Conservation (phyloP, 2,113 vertebrate species). For the Leucopsar rothschildi region DNA sequence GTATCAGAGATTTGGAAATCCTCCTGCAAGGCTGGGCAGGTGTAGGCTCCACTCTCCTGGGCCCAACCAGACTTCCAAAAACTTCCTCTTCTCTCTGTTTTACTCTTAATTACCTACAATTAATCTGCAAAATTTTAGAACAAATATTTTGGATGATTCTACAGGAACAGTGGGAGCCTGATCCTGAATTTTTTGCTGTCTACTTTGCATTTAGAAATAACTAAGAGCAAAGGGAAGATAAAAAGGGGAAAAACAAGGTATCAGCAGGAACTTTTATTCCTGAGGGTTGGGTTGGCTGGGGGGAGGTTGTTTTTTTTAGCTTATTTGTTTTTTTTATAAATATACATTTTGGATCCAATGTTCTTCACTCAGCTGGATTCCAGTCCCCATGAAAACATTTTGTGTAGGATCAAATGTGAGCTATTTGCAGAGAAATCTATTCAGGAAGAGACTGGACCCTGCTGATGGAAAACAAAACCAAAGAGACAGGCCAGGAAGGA, state of each 20-base stretch:
- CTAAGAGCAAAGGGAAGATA: not conserved
- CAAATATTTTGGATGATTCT: not conserved
- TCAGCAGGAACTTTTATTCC: not conserved
- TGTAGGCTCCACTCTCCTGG: not conserved
- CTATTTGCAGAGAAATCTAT: not conserved
- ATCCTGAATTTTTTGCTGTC: not conserved
- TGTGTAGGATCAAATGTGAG: not conserved
- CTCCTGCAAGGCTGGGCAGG: not conserved
- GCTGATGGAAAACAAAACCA: slow-evolving; percentile 8
- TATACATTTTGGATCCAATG: not conserved
- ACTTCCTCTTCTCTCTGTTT: accelerated
- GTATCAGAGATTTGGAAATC: not conserved
- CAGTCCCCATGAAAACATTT: not conserved
- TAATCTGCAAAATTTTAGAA: accelerated
- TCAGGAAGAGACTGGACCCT: not conserved
- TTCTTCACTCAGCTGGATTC: not conserved
- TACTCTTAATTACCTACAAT: not conserved
- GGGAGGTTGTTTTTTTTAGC: not conserved
- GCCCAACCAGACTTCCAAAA: not conserved
- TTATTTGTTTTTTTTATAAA: not conserved
- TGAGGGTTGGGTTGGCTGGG: not conserved
- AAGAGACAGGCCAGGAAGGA: not conserved
- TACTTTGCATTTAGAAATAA: not conserved
- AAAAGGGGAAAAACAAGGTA: not conserved
- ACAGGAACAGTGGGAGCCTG: not conserved